Conservation (phyloP, 2,797 vertebrate genomes). For the Holocentrus rufus region DNA sequence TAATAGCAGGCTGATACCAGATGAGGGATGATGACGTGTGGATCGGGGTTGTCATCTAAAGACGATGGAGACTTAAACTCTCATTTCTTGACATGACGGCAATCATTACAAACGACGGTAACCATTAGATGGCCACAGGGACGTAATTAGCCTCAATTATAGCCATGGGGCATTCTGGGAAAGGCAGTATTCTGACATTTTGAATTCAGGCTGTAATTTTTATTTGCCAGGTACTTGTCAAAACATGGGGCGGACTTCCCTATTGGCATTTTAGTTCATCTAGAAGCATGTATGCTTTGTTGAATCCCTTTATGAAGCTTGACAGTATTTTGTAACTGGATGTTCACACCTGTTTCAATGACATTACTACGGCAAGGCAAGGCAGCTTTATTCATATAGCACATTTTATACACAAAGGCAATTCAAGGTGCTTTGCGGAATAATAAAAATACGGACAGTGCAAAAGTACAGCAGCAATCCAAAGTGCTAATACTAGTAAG, state of each 20-base stretch:
- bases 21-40: constrained; percentile 2
- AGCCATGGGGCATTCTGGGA: background rate
- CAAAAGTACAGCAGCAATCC: no score
- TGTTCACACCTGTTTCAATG: background rate
- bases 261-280: background rate
- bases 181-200: background rate
- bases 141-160: background rate
- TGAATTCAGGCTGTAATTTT: background rate
- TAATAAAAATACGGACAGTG: no score
- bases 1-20: constrained; percentile 14
- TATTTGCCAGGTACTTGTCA: background rate
- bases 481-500: no score
- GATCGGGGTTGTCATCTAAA: background rate
- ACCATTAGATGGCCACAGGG: background rate
- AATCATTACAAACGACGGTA: constrained; percentile 2
- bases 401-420: no score
- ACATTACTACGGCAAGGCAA: no score
- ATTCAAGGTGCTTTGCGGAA: no score
- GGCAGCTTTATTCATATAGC: no score
- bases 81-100: background rate
- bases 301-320: background rate
- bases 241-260: background rate
- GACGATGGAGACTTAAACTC: background rate
- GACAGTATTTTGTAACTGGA: background rate
- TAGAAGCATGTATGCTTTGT: background rate